These are phyloP conservation scores for Boleophthalmus pectinirostris DNA, from an alignment of 2,113 vertebrate species.

Conservation along the genomic window DNA sequence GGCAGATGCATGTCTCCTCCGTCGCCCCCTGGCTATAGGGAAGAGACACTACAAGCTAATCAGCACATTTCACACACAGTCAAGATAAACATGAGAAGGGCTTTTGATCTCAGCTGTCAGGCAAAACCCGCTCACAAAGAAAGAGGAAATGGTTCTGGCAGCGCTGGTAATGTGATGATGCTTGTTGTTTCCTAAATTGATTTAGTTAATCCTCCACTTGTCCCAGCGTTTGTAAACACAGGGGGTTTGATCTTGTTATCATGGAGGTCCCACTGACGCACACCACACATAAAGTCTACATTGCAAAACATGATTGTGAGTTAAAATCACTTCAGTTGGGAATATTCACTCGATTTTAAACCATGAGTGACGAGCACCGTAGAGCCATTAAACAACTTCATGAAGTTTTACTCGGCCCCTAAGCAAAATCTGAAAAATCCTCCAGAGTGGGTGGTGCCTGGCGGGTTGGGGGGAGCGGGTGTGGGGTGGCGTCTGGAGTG, in stretches of 20 bases:
- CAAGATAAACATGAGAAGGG: constrained; percentile 43
- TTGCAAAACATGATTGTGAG: not conserved
- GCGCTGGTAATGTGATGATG: constrained; percentile 68
- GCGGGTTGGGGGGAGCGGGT: too few relatives aligned
- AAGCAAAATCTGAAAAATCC: too few relatives aligned
- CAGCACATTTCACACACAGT: constrained; percentile 56
- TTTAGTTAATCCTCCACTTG: constrained; percentile 75
- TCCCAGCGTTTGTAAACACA: constrained; percentile 67
- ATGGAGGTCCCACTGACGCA: constrained; percentile 60
- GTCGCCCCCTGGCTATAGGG: constrained; percentile 48
- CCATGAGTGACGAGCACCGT: too few relatives aligned
- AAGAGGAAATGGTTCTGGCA: constrained; percentile 68
- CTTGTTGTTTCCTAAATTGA: constrained; percentile 76
- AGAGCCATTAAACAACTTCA: too few relatives aligned
- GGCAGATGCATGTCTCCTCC: constrained; percentile 33
- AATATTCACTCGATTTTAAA: not conserved
- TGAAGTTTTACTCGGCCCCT: too few relatives aligned
- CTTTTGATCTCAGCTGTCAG: constrained; percentile 64
- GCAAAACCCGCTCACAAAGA: constrained; percentile 37
- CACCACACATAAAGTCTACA: constrained; percentile 13
- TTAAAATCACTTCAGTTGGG: not conserved
- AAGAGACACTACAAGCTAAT: constrained; percentile 63
- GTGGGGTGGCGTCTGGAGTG: too few relatives aligned
- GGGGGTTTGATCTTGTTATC: constrained; percentile 64
- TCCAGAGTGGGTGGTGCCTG: too few relatives aligned